A percentile compares a stretch with the other conserved stretches of the same genome.
phyloP scores from a whole-genome alignment of 2,797 vertebrate genomes.

The Chaenodraco wilsoni region DNA sequence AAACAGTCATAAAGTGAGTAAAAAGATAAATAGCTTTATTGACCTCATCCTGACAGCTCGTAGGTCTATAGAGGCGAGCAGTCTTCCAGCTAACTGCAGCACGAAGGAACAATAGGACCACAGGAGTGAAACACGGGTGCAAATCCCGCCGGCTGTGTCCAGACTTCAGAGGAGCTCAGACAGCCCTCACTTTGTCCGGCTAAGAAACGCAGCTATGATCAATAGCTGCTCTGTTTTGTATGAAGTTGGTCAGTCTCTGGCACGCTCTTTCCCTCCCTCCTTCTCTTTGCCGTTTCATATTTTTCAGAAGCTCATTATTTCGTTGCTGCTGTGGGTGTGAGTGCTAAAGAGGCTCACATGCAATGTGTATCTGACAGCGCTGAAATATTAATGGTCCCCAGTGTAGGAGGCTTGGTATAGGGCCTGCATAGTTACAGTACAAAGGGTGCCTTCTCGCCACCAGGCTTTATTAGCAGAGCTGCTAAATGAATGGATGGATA shows the following conservation, averaged over 20 bases:
- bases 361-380: slow-evolving; percentile 79
- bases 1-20: slow-evolving; percentile 57
- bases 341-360: slow-evolving; percentile 80
- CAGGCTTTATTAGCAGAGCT: slow-evolving; percentile 82
- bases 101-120: slow-evolving; percentile 70
- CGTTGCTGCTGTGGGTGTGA: slow-evolving; percentile 78
- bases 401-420: slow-evolving; percentile 82
- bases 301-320: slow-evolving; percentile 86
- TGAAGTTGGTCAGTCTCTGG: slow-evolving; percentile 73
- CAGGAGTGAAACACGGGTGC: slow-evolving; percentile 77
- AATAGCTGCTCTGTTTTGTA: slow-evolving; percentile 81
- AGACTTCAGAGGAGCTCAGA: slow-evolving; percentile 77
- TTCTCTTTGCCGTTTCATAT: slow-evolving; percentile 72
- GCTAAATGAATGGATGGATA: slow-evolving; percentile 80
- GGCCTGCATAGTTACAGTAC: slow-evolving; percentile 81
- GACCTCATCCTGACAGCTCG: slow-evolving; percentile 65
- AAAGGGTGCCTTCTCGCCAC: slow-evolving; percentile 82
- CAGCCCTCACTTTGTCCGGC: slow-evolving; percentile 79
- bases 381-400: slow-evolving; percentile 86
- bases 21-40: slow-evolving; percentile 70
- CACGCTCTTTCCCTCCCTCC: slow-evolving; percentile 43
- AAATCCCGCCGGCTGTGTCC: slow-evolving; percentile 74
- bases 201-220: slow-evolving; percentile 75
- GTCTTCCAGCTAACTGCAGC: slow-evolving; percentile 65
- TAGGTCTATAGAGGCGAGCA: slow-evolving; percentile 63